A percentile compares a stretch with the other conserved stretches of the same genome.
These are phyloP conservation scores for Sebastes oblongus DNA, from an alignment of 2,797 vertebrate species.

Conservation along the genomic window DNA sequence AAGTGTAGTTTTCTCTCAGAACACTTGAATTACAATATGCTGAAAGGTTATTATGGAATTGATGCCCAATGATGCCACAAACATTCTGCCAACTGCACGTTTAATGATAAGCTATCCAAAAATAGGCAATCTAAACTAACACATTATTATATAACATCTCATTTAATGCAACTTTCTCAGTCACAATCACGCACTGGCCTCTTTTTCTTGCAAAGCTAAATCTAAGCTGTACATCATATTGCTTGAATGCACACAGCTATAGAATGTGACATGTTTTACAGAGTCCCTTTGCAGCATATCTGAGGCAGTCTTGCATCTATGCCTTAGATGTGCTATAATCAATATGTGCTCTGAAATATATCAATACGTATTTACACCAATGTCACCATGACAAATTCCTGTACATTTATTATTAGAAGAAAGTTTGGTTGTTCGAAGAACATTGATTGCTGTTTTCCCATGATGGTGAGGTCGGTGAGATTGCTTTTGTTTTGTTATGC, in stretches of 20 bases:
- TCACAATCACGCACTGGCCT: not conserved
- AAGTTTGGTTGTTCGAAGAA: not conserved
- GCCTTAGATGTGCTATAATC: not conserved
- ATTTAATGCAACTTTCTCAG: not conserved
- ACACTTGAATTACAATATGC: too few species aligned
- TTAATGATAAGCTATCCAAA: not conserved
- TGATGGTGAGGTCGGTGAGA: not conserved
- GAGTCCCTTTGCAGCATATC: not conserved
- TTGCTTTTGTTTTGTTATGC: constrained; percentile 22
- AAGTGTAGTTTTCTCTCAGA: too few species aligned
- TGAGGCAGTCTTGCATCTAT: not conserved
- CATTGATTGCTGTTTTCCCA: constrained; percentile 17
- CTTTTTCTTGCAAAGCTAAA: not conserved
- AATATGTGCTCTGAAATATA: not conserved
- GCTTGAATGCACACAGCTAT: not conserved
- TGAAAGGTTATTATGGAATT: too few species aligned
- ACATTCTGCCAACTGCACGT: too few species aligned
- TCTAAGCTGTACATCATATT: not conserved
- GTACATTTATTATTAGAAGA: constrained; percentile 16
- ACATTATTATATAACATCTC: not conserved
- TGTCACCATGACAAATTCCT: constrained; percentile 5
- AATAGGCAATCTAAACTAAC: not conserved
- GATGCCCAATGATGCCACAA: too few species aligned
- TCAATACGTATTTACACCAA: constrained; percentile 4
- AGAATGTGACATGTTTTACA: not conserved